These are phyloP conservation scores for Horisme vitalbata DNA, from an alignment of 2,888 invertebrate species.

Conservation along the genomic window DNA sequence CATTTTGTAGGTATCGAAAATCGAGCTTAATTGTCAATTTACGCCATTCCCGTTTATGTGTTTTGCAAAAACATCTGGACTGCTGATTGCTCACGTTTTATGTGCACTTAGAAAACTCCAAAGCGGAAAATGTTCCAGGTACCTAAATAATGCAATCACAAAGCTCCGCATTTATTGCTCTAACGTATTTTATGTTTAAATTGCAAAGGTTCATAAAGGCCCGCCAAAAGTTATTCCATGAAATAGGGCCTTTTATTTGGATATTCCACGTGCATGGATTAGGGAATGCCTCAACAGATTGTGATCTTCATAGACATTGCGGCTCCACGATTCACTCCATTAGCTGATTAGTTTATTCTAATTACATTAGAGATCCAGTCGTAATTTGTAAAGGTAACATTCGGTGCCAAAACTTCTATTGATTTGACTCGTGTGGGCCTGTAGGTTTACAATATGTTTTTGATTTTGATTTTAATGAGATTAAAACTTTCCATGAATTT, in stretches of 20 bases:
- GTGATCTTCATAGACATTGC: slow-evolving; percentile 53
- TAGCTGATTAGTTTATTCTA: slow-evolving; percentile 65
- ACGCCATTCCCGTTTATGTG: slow-evolving; percentile 71
- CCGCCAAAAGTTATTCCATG: slow-evolving; percentile 27
- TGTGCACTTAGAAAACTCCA: slow-evolving; percentile 68
- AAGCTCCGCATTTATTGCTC: slow-evolving; percentile 55
- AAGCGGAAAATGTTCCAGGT: slow-evolving; percentile 49
- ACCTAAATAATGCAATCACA: slow-evolving; percentile 64
- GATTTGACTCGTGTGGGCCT: slow-evolving; percentile 10
- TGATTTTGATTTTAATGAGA: slow-evolving; percentile 8
- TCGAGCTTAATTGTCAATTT: slow-evolving; percentile 74
- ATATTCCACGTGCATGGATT: slow-evolving; percentile 30
- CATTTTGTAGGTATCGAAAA: slow-evolving; percentile 73
- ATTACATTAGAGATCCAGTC: slow-evolving; percentile 50
- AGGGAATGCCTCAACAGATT: slow-evolving; percentile 43
- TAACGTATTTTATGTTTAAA: slow-evolving; percentile 53
- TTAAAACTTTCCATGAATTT: too few species aligned
- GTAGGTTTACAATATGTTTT: slow-evolving; percentile 2
- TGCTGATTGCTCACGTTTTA: slow-evolving; percentile 76
- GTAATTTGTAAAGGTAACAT: slow-evolving; percentile 32
- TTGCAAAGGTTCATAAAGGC: slow-evolving; percentile 35
- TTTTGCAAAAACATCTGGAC: slow-evolving; percentile 73
- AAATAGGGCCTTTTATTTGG: slow-evolving; percentile 25
- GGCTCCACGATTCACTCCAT: slow-evolving; percentile 58
- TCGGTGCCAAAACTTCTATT: slow-evolving; percentile 26